Base-by-base conservation (phyloP, 2,888 invertebrate genomes). In the Polietes domitor region DNA sequence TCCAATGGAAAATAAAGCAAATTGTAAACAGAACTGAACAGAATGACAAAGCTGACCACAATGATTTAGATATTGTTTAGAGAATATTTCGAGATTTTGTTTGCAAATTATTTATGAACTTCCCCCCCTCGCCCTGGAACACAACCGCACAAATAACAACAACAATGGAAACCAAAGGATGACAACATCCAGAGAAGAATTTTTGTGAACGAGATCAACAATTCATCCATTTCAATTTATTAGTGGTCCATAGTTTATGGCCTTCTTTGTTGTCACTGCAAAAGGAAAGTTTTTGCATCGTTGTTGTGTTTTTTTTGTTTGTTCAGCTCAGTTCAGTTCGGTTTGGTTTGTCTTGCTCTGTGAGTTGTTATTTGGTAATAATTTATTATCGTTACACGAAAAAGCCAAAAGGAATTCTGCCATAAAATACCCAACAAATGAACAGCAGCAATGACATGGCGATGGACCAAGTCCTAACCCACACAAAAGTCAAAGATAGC, bases 151-250 rank as follows among this genome's bases (percentile, higher is more conserved):
- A 55, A 79, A 79, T 47, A 58, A 63, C 65, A 79, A 79, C 55
- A 58, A 63, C 61, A 41, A 76, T 72, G 63, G 65, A 47, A 68
- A 43, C 37, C 12, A 72, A 50, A 73, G 61, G 55, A 15, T 50
- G 63, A 37, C 47, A 55, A 32, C 9, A 68, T 19, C 19, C 24
- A 12, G 19, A 19, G 58, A 82, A 61, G 17, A 73, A 81, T 43
- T 68, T 77, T 58, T 53, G 32, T 50, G 28, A 24, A 65, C 47
- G 68, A 77, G 37, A 37, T 83, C 65, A 47, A 78, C 81, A 84
- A 84, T 81, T 77, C 83, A 83, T 83, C 79, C 81, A 84, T 81
- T 81, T 84, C 81, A 84, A 81, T 84, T 84, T 84, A 81, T 84
- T 81, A 79, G 81, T 83, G 83, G 74, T 47, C 63, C 74, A 68